phyloP scores from a whole-genome alignment of 2,888 invertebrate genomes.

The Caenorhabditis sinica region DNA sequence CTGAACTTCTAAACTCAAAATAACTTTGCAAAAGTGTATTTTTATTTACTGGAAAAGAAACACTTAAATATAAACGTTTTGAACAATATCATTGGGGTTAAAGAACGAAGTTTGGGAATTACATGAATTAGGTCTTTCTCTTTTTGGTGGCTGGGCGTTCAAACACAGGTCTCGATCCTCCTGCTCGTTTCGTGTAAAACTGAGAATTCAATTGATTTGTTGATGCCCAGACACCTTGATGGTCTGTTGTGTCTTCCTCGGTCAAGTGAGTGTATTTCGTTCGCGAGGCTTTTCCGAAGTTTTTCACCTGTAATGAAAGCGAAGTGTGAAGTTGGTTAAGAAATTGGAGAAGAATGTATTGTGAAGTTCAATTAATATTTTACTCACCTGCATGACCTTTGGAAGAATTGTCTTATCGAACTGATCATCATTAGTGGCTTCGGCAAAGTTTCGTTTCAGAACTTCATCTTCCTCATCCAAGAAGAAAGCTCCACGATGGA shows the following conservation, averaged over 20 bases:
- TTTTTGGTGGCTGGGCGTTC: conserved; percentile 90
- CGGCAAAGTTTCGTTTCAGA: conserved; percentile 90
- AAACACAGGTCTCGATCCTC: conserved; percentile 94
- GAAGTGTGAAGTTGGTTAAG: not conserved
- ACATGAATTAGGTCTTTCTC: conserved; percentile 76
- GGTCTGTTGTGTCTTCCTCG: conserved; percentile 97
- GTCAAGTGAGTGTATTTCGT: conserved; percentile 99
- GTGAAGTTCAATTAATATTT: not conserved
- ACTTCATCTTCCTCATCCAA: conserved; percentile 86
- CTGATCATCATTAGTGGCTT: conserved; percentile 97
- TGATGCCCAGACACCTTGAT: conserved; percentile 93
- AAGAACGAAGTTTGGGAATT: not conserved
- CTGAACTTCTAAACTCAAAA: conserved; percentile 1
- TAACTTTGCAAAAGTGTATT: not conserved
- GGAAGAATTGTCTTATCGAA: conserved; percentile 99
- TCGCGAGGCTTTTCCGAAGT: conserved; percentile 98
- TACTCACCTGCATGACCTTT: conserved; percentile 94
- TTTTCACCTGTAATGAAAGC: conserved; percentile 89
- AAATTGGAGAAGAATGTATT: too few relatives aligned
- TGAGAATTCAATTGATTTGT: conserved; percentile 93
- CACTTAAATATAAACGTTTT: not conserved
- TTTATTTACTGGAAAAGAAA: not conserved
- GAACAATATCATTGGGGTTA: not conserved
- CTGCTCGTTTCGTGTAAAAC: conserved; percentile 91
- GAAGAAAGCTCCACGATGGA: conserved; percentile 99